Evolutionary conservation across 2,888 invertebrate species (phyloP).

Genomic region (Pristionchus mayeri): DNA sequence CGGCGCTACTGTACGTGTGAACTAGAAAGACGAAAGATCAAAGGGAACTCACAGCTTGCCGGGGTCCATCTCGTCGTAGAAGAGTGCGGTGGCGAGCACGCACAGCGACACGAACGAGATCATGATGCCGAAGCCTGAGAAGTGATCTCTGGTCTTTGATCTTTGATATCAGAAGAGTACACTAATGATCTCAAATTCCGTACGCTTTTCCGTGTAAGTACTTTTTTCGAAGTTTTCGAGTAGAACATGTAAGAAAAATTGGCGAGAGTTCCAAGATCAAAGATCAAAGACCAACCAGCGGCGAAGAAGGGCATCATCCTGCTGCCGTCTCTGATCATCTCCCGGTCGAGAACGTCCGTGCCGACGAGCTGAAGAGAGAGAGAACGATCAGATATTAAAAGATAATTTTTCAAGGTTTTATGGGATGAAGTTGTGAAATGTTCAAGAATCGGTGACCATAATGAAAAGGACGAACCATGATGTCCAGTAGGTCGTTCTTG

Average conservation of each 20-base stretch:
- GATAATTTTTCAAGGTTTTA: not conserved
- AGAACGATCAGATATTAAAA: constrained; percentile 11
- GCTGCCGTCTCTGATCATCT: constrained; percentile 74
- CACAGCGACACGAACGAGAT: constrained; percentile 69
- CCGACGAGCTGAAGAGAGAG: constrained; percentile 66
- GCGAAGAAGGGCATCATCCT: constrained; percentile 74
- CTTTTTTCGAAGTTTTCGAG: no score
- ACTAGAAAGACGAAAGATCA: constrained; percentile 7
- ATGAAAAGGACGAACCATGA: constrained; percentile 45
- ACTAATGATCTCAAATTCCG: no score
- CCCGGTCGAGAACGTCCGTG: constrained; percentile 72
- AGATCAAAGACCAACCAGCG: constrained; percentile 61
- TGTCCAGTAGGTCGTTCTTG: constrained; percentile 61
- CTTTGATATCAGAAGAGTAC: not conserved
- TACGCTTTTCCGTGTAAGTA: no score
- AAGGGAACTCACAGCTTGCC: constrained; percentile 61
- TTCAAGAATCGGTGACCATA: not conserved
- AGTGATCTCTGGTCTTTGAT: not conserved
- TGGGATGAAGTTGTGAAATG: not conserved
- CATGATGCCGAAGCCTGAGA: constrained; percentile 69
- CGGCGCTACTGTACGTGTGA: not conserved
- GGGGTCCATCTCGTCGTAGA: constrained; percentile 67
- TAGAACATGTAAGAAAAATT: no score
- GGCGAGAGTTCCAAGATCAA: no score
- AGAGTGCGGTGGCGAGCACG: constrained; percentile 67